These are phyloP conservation scores for Perca schrenkii DNA, from an alignment of 2,113 vertebrate species.

Conservation along the genomic window DNA sequence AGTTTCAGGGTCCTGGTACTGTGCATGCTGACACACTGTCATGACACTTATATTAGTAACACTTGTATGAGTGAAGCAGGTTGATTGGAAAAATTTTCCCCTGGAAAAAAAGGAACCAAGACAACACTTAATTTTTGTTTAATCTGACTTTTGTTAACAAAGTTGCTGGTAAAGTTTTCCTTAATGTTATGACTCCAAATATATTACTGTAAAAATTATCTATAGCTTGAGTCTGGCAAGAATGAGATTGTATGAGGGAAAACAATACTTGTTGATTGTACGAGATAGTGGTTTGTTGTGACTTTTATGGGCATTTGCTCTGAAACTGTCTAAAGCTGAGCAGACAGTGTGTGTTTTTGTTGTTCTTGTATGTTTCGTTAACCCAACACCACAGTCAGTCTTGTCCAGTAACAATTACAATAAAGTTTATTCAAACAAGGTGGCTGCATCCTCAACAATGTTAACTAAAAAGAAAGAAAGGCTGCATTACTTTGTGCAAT, in stretches of 20 bases:
- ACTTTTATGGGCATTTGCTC: neutral
- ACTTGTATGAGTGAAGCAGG: neutral
- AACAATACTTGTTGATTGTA: too few relatives aligned
- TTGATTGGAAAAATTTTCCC: neutral
- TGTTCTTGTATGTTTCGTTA: neutral
- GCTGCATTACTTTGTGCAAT: too few relatives aligned
- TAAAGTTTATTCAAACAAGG: neutral
- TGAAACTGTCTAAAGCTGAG: neutral
- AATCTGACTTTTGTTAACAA: neutral
- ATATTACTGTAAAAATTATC: too few relatives aligned
- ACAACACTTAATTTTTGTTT: neutral
- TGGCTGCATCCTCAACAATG: neutral
- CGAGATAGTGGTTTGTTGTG: neutral
- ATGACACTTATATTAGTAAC: too few relatives aligned
- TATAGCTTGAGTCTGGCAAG: too few relatives aligned
- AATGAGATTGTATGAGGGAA: too few relatives aligned
- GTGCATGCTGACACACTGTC: too few relatives aligned
- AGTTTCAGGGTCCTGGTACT: too few relatives aligned
- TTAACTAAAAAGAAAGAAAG: neutral
- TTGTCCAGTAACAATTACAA: neutral
- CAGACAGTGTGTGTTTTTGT: neutral
- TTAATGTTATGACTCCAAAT: too few relatives aligned
- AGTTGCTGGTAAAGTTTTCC: too few relatives aligned
- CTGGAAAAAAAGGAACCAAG: too few relatives aligned
- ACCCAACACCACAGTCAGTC: neutral